phyloP scores from a whole-genome alignment of 2,888 invertebrate genomes.

The Drosophila stalkeri region DNA sequence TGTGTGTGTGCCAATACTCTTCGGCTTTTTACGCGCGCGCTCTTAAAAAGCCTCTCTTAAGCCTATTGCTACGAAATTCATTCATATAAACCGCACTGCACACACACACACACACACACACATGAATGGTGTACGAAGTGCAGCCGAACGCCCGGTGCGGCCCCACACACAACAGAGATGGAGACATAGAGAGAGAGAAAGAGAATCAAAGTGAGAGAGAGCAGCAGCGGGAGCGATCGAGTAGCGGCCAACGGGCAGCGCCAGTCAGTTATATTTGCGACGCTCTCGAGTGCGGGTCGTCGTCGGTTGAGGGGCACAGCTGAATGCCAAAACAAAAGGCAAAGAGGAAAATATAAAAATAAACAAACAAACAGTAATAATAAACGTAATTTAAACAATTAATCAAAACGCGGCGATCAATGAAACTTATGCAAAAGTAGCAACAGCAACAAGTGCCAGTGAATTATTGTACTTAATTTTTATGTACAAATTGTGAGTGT shows the following conservation, averaged over 20 bases:
- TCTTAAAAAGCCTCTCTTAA: conserved; percentile 47
- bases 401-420: conserved; percentile 79
- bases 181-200: conserved; percentile 1
- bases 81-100: conserved; percentile 52
- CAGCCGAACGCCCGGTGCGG: conserved; percentile 37
- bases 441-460: conserved; percentile 75
- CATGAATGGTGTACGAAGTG: conserved; percentile 37
- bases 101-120: neutral
- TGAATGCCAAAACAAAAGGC: conserved; percentile 9
- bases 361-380: conserved; percentile 63
- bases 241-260: conserved; percentile 13
- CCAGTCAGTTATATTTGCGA: conserved; percentile 72
- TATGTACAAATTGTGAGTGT: conserved; percentile 65
- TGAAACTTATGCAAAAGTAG: conserved; percentile 62
- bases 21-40: conserved; percentile 6
- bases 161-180: conserved; percentile 36
- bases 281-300: conserved; percentile 74
- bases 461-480: conserved; percentile 80
- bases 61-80: conserved; percentile 55
- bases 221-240: conserved; percentile 32
- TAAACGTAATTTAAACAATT: conserved; percentile 77
- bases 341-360: conserved; percentile 20
- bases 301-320: conserved; percentile 52
- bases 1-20: conserved; percentile 29
- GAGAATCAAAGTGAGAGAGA: conserved; percentile 23